Conservation (phyloP, 2,113 vertebrate species). For the Lepus americanus region DNA sequence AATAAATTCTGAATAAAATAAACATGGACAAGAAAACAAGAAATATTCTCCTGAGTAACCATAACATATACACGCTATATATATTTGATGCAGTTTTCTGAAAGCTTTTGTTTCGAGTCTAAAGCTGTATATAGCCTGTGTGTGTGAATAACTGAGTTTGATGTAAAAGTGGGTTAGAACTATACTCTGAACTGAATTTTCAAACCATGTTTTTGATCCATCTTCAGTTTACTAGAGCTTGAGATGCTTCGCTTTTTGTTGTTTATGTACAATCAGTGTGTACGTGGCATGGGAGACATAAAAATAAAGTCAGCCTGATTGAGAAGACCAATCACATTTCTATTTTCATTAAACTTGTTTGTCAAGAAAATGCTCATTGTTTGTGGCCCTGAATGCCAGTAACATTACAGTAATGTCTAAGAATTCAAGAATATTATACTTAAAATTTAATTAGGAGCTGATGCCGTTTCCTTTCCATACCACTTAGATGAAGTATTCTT, state of each 20-base stretch:
- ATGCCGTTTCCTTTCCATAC: background rate
- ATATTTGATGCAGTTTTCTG: background rate
- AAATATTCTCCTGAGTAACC: background rate
- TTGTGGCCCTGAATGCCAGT: background rate
- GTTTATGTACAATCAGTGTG: background rate
- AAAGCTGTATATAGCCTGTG: background rate
- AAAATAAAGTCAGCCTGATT: background rate
- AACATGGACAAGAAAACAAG: background rate
- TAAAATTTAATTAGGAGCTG: background rate
- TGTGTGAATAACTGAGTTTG: background rate
- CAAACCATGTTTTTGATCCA: background rate
- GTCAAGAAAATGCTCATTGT: conserved; percentile 5
- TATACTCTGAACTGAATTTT: background rate
- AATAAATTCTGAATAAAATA: conserved; percentile 52
- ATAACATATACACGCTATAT: background rate
- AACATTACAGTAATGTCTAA: conserved; percentile 56
- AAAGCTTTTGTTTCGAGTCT: conserved; percentile 48
- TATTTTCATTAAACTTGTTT: background rate
- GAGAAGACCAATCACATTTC: background rate
- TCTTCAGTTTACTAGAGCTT: background rate
- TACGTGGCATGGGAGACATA: fast-evolving
- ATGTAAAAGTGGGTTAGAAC: background rate
- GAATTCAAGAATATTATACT: background rate
- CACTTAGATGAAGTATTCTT: background rate
- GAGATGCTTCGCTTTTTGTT: background rate